Conservation (phyloP, 2,113 vertebrate genomes). For the Charina bottae region DNA sequence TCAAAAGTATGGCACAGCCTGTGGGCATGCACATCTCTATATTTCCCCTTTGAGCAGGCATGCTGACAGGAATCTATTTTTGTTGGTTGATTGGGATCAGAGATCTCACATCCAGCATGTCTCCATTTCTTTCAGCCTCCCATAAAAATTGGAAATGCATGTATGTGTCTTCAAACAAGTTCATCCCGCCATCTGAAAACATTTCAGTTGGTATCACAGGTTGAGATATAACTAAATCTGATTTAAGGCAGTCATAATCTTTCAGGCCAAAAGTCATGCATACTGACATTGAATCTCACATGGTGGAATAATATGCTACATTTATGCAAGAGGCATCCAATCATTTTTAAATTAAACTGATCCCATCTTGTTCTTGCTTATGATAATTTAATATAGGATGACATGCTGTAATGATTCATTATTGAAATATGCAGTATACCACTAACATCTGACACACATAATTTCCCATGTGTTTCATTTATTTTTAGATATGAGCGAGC, state of each 20-base stretch:
- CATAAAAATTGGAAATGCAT: not conserved
- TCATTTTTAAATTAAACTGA: slow-evolving; percentile 39
- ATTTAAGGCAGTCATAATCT: not conserved
- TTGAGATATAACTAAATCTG: slow-evolving; percentile 3
- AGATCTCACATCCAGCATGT: not conserved
- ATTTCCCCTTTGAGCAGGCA: not conserved
- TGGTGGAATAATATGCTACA: not conserved
- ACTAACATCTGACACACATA: slow-evolving; percentile 13
- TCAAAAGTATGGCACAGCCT: not conserved
- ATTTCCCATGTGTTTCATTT: slow-evolving; percentile 7
- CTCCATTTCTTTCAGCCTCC: not conserved
- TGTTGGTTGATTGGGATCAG: not conserved
- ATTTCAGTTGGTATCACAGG: not conserved
- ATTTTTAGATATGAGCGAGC: not conserved
- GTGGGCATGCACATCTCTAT: not conserved
- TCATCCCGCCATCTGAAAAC: not conserved
- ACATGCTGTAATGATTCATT: slow-evolving; percentile 44
- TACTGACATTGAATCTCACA: slow-evolving; percentile 22
- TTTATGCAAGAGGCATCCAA: not conserved
- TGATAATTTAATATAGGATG: slow-evolving; percentile 46
- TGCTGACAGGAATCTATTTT: not conserved
- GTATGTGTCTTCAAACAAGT: not conserved
- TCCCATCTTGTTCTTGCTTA: slow-evolving; percentile 40
- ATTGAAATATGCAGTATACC: slow-evolving; percentile 12
- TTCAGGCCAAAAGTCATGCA: not conserved